Evolutionary conservation across 1,140 invertebrate genomes (phyloP).

Genomic region (Nasonia giraulti): DNA sequence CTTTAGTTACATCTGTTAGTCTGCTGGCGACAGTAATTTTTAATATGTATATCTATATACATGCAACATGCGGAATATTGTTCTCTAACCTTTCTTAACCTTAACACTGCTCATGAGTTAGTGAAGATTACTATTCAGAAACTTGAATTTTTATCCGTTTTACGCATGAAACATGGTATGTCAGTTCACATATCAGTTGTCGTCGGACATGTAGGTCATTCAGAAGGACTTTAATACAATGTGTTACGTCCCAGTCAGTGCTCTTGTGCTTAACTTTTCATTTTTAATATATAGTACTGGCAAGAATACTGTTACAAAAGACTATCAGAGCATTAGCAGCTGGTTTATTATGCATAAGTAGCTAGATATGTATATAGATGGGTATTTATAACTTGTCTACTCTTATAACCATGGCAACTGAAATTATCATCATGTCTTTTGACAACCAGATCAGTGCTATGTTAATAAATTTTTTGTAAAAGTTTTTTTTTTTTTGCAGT

Average conservation of each 20-base stretch:
- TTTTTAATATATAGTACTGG: slow-evolving; percentile 41
- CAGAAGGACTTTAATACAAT: slow-evolving; percentile 55
- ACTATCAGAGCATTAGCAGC: slow-evolving; percentile 34
- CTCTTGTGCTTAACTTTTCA: slow-evolving; percentile 35
- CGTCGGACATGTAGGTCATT: slow-evolving; percentile 60
- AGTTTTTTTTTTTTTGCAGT: background rate
- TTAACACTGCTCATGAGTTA: slow-evolving; percentile 30
- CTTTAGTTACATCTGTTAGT: slow-evolving; percentile 12
- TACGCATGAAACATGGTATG: slow-evolving; percentile 65
- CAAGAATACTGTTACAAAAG: slow-evolving; percentile 40
- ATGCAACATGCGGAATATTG: slow-evolving; percentile 26
- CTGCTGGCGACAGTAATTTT: background rate
- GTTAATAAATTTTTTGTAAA: slow-evolving; percentile 45
- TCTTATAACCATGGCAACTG: slow-evolving; percentile 41
- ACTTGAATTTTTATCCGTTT: slow-evolving; percentile 55
- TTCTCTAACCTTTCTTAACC: slow-evolving; percentile 48
- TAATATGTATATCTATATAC: background rate
- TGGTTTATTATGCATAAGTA: slow-evolving; percentile 24
- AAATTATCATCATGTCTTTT: slow-evolving; percentile 8
- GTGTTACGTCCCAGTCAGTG: slow-evolving; percentile 52
- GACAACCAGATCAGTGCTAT: background rate
- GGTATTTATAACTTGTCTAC: slow-evolving; percentile 8
- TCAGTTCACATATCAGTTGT: slow-evolving; percentile 61
- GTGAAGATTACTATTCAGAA: slow-evolving; percentile 39
- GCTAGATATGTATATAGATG: background rate